Conservation (phyloP, 2,797 vertebrate genomes). For the Rachycentron canadum region DNA sequence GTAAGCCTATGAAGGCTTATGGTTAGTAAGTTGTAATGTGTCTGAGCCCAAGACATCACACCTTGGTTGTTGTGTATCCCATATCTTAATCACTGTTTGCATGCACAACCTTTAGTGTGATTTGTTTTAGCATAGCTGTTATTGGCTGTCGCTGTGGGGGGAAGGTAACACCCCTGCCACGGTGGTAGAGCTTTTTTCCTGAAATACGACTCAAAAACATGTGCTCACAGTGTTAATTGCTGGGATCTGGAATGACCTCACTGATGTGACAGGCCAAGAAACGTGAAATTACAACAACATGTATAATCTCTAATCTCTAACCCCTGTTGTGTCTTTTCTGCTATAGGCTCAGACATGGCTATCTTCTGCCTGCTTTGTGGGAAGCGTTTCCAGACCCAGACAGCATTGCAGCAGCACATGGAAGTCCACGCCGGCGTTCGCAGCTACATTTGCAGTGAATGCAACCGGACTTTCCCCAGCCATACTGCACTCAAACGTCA, state of each 20-base stretch:
- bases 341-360: slow-evolving; percentile 93
- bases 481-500: slow-evolving; percentile 96
- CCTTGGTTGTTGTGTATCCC: slow-evolving; percentile 9
- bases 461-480: slow-evolving; percentile 97
- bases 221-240: too few species aligned
- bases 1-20: slow-evolving; percentile 21
- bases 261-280: neutral
- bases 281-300: fast-evolving
- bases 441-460: slow-evolving; percentile 97
- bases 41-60: slow-evolving; percentile 8
- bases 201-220: neutral
- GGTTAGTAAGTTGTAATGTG: slow-evolving; percentile 18
- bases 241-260: neutral
- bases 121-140: slow-evolving; percentile 14
- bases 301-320: neutral
- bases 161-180: neutral
- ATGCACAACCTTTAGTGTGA: neutral
- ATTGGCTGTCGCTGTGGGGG: neutral
- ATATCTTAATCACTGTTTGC: slow-evolving; percentile 8
- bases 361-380: slow-evolving; percentile 96
- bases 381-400: slow-evolving; percentile 95
- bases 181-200: too few species aligned
- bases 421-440: slow-evolving; percentile 95
- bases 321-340: neutral
- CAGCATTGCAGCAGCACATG: slow-evolving; percentile 96